A percentile compares a stretch with the other conserved stretches of the same genome.
Conservation (phyloP, 92 coral and sea anemone species). For the Zoanthus solanderi region DNA sequence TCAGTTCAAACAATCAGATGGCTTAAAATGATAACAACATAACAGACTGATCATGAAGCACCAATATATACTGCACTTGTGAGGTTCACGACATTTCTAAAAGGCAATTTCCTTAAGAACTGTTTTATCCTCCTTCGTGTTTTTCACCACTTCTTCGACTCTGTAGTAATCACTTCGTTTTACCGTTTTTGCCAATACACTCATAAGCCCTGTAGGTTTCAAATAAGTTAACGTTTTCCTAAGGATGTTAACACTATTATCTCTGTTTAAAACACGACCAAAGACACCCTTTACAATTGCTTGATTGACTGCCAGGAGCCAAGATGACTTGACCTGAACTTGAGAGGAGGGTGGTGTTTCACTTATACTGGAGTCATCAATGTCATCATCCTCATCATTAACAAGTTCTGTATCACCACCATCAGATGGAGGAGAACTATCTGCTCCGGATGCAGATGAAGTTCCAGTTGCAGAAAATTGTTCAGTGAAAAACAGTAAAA, state of each 20-base stretch:
- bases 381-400: slow-evolving; percentile 46
- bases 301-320: slow-evolving; percentile 52
- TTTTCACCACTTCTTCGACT: slow-evolving; percentile 50
- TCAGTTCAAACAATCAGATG: slow-evolving; percentile 27
- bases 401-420: slow-evolving; percentile 50
- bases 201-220: slow-evolving; percentile 52
- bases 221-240: slow-evolving; percentile 45
- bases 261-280: slow-evolving; percentile 44
- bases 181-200: slow-evolving; percentile 56
- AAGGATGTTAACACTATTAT: slow-evolving; percentile 47
- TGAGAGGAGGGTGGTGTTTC: slow-evolving; percentile 50
- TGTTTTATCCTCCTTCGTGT: slow-evolving; percentile 39
- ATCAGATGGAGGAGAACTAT: too few relatives aligned
- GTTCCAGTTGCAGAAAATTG: too few relatives aligned
- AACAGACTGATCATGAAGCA: slow-evolving; percentile 12
- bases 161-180: slow-evolving; percentile 41
- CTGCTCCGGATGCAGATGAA: too few relatives aligned
- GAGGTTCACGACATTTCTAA: slow-evolving; percentile 47
- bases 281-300: slow-evolving; percentile 61
- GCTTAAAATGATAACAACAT: slow-evolving; percentile 37
- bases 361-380: slow-evolving; percentile 38
- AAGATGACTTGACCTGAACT: slow-evolving; percentile 25
- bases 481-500: too few relatives aligned
- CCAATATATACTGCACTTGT: slow-evolving; percentile 15
- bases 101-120: slow-evolving; percentile 47